Evolutionary conservation across 2,888 invertebrate genomes (phyloP), one percentile per base, ranked within the genome.

Genomic region (Leptarthrus brevirostris): DNA sequence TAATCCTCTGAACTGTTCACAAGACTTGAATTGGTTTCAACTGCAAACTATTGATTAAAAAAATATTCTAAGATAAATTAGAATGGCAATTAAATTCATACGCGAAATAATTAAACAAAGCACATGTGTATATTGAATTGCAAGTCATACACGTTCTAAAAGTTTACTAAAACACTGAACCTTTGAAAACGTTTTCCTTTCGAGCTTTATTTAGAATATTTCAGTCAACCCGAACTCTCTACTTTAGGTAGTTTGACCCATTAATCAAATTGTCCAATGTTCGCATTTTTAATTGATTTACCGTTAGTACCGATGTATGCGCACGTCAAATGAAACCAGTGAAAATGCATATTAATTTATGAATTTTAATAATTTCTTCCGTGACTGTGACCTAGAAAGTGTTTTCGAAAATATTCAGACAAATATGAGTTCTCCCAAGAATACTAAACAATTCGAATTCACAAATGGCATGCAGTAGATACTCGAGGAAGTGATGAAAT

Each of bases 321-420:
- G 16, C 24, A 64, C 64, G 64, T 44, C 44, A 64, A 64, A 44
- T 44, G 64, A 64, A 64, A 44, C 44, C 22, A 64, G 64, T 64
- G 64, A 64, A 64, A 64, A 64, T 64, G 64, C 64, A 64, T 64
- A 64, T 64, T 64, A 64, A 64, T 64, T 64, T 64, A 64, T 64
- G 64, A 64, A 64, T 64, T 64, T 64, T 64, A 64, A 64, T 64
- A 64, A 64, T 64, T 64, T 44, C 47, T 44, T 64, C 64, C 22
- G 16, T 64, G 64, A 24, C 22, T n/a, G 6, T 64, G 64, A 64
- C 64, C 64, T 24, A 64, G 36, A 64, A 64, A 47, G 36, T 64
- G 16, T 16, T 40, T 47, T 36, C 40, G 40, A 61, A 36, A 61
- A 61, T 40, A 14, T 30, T 30, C 12, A 40, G 20, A 61, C n/a